Conservation (phyloP, 2,797 vertebrate genomes). For the Helarctos malayanus region DNA sequence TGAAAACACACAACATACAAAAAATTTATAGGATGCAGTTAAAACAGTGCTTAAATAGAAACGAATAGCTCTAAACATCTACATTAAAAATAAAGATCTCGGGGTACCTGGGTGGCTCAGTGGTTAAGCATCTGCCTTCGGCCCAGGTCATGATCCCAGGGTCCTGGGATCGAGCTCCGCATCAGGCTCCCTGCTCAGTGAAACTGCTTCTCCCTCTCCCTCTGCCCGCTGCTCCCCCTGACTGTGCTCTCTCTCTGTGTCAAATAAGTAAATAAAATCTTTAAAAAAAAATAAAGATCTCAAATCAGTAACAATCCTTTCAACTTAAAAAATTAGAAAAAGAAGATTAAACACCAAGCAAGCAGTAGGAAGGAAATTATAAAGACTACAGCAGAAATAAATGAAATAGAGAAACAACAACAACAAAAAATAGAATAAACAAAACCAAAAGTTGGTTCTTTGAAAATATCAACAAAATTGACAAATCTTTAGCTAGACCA, state of each 20-base stretch:
- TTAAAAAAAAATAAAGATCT: background rate
- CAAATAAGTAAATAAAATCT: no score
- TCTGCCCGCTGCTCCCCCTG: no score
- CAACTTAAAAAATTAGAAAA: background rate
- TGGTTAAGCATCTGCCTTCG: no score
- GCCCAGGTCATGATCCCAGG: no score
- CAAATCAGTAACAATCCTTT: background rate
- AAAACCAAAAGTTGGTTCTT: background rate
- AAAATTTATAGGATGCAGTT: background rate
- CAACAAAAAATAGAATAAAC: background rate
- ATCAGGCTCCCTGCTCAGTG: no score
- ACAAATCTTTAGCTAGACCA: background rate
- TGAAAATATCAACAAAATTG: slow-evolving; percentile 21
- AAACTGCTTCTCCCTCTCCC: no score
- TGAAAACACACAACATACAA: background rate
- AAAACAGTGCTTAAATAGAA: background rate
- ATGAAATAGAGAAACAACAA: background rate
- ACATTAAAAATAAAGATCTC: background rate
- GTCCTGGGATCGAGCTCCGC: no score
- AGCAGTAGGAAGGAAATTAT: background rate
- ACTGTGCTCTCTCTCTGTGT: no score
- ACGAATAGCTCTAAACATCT: background rate
- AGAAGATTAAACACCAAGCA: background rate
- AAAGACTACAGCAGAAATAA: background rate
- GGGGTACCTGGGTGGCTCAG: no score